phyloP scores from a whole-genome alignment of 2,797 vertebrate genomes.

The Sebastes minor region DNA sequence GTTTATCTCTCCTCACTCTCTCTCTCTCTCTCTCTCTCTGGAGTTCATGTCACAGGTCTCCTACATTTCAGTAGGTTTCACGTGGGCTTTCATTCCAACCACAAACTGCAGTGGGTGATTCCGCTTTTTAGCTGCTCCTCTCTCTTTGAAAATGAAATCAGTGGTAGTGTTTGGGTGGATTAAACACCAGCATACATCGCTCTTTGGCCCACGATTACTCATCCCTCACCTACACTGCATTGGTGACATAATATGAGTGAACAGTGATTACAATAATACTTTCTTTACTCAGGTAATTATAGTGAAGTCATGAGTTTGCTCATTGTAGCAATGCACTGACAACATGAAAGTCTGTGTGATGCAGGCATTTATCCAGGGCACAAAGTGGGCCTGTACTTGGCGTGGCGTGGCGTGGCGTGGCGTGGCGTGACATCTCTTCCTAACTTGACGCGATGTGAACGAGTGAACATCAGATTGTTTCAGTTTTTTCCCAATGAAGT shows the following conservation, averaged over 20 bases:
- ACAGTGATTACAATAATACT: background rate
- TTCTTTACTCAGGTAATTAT: background rate
- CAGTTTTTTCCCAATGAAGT: too few species aligned
- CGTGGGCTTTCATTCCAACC: background rate
- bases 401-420: too few species aligned
- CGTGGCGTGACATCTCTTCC: too few species aligned
- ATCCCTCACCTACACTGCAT: background rate
- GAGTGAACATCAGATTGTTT: too few species aligned
- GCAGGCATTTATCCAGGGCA: background rate
- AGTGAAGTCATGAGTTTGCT: background rate
- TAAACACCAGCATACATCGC: background rate
- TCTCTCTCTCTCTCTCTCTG: background rate
- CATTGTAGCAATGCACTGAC: background rate
- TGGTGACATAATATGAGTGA: background rate
- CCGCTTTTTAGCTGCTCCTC: background rate
- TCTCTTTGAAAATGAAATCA: background rate
- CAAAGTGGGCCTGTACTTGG: too few species aligned
- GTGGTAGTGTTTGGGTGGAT: background rate
- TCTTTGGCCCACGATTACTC: background rate
- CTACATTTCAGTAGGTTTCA: background rate
- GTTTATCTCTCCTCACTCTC: background rate
- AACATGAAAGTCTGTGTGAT: background rate
- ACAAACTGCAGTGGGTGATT: background rate
- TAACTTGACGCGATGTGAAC: too few species aligned
- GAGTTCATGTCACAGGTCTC: background rate